These are phyloP conservation scores for Xenopus laevis DNA, from an alignment of 2,113 vertebrate species.

Conservation along the genomic window DNA sequence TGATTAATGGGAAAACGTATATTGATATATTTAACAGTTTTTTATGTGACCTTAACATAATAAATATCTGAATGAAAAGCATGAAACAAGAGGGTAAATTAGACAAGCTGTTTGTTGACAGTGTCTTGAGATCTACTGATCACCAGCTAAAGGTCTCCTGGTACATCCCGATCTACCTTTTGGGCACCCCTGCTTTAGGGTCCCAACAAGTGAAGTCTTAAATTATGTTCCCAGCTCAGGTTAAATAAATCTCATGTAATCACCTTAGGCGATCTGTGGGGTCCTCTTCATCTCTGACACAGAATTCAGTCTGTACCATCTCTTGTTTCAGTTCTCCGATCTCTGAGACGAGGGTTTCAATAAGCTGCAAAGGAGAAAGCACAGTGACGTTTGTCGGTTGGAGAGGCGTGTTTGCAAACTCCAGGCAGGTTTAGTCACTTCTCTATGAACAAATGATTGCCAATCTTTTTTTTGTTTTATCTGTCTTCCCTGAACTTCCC, in stretches of 20 bases:
- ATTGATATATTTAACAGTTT: no score
- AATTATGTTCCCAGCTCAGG: not conserved
- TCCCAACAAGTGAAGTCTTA: not conserved
- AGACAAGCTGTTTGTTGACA: no score
- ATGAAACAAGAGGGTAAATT: no score
- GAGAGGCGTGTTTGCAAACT: slow-evolving; percentile 55
- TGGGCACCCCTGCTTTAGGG: no score
- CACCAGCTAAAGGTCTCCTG: no score
- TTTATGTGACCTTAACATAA: no score
- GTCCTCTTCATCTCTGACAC: slow-evolving; percentile 60
- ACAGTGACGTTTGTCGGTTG: slow-evolving; percentile 61
- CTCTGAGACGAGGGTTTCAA: slow-evolving; percentile 87
- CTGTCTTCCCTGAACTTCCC: slow-evolving; percentile 57
- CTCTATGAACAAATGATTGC: slow-evolving; percentile 44
- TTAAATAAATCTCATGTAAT: slow-evolving; percentile 28
- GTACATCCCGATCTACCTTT: no score
- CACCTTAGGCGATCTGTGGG: slow-evolving; percentile 62
- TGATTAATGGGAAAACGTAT: no score
- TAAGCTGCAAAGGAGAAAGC: slow-evolving; percentile 76
- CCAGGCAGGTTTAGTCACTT: slow-evolving; percentile 49
- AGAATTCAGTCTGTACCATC: slow-evolving; percentile 78
- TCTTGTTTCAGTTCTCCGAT: slow-evolving; percentile 89
- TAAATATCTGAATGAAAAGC: no score
- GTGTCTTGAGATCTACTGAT: no score
- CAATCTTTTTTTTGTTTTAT: slow-evolving; percentile 30